Percentiles rank a stretch among this genome's conserved stretches.
Evolutionary conservation across 2,113 vertebrate species (phyloP).

Genomic region (Emydura subglobosa): DNA sequence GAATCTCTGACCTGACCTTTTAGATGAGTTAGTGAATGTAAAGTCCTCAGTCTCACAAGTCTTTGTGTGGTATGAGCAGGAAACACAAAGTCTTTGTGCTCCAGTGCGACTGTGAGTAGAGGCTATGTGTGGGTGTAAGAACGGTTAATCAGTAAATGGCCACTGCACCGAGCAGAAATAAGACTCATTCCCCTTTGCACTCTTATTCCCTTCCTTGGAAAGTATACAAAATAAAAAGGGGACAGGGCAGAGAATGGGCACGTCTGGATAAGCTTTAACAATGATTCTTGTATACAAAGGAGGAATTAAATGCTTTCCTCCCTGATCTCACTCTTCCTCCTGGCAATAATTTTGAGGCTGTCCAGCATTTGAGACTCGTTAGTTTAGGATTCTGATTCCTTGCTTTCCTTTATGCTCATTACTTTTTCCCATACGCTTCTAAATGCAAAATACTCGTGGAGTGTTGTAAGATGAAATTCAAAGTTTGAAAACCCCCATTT

Average conservation of each 20-base stretch:
- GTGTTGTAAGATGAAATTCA: neutral
- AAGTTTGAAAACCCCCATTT: neutral
- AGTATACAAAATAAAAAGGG: neutral
- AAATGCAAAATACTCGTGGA: neutral
- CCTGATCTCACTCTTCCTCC: neutral
- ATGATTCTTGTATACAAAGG: neutral
- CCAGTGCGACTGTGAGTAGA: neutral
- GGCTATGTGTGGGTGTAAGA: neutral
- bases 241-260: neutral
- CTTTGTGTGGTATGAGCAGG: neutral
- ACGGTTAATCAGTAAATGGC: neutral
- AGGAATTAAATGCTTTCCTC: neutral
- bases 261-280: neutral
- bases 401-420: neutral
- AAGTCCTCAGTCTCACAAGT: neutral
- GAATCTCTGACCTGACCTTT: neutral
- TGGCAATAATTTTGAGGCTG: neutral
- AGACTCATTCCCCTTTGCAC: neutral
- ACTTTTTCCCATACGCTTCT: neutral
- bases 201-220: neutral
- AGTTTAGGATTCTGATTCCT: neutral
- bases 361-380: neutral
- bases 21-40: neutral
- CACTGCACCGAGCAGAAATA: neutral
- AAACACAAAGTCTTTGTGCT: neutral